Evolutionary conservation across 2,888 invertebrate genomes (phyloP).

Genomic region (Acronicta alni): DNA sequence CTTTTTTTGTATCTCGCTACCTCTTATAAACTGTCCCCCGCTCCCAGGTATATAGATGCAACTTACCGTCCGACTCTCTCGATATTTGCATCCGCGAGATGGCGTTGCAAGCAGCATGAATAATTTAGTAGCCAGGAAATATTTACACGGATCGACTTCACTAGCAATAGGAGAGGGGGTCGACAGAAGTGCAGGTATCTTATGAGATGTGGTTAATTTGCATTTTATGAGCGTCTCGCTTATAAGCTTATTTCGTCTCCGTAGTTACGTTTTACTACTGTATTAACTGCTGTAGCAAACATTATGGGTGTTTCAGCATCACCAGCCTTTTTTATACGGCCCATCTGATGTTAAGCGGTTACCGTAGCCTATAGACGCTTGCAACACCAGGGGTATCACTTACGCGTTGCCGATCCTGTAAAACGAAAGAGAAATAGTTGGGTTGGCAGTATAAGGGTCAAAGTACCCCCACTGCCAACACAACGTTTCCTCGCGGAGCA

Average conservation of each 20-base stretch:
- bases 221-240: not conserved
- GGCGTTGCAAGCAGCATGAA: conserved; percentile 33
- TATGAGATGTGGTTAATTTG: not conserved
- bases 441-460: too few species aligned
- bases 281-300: too few species aligned
- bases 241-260: too few species aligned
- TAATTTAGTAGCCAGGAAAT: conserved; percentile 37
- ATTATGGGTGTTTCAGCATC: too few species aligned
- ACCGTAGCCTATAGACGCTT: too few species aligned
- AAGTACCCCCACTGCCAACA: too few species aligned
- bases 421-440: too few species aligned
- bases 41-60: not conserved
- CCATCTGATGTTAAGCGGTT: too few species aligned
- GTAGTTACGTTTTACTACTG: not conserved
- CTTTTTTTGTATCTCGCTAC: not conserved
- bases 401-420: too few species aligned
- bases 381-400: too few species aligned
- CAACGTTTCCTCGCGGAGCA: too few species aligned
- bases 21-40: not conserved
- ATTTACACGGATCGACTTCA: conserved; percentile 28
- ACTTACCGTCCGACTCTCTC: conserved; percentile 23
- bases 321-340: too few species aligned
- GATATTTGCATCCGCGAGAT: conserved; percentile 47
- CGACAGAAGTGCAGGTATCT: not conserved
- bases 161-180: not conserved